These are phyloP conservation scores for Silurus glanis DNA, from an alignment of 2,113 vertebrate species.

Conservation along the genomic window DNA sequence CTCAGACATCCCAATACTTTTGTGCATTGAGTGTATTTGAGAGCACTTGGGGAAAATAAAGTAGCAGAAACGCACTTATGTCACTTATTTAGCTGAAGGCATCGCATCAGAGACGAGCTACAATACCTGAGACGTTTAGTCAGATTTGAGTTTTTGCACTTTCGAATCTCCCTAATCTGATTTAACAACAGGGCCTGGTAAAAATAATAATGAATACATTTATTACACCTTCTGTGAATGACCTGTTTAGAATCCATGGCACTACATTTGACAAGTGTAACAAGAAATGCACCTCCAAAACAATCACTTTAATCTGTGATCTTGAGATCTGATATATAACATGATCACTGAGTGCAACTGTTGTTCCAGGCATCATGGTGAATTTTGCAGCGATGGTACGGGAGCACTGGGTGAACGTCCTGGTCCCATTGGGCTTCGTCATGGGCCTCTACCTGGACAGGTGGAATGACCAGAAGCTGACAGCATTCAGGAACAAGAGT, in stretches of 20 bases:
- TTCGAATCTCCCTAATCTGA: too few relatives aligned
- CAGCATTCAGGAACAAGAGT: conserved; percentile 90
- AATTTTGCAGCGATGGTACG: conserved; percentile 74
- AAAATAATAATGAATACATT: too few relatives aligned
- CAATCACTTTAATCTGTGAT: too few relatives aligned
- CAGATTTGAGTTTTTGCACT: too few relatives aligned
- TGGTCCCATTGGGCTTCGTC: conserved; percentile 86
- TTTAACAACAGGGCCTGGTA: too few relatives aligned
- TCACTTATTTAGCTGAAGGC: neutral
- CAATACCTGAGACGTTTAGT: neutral
- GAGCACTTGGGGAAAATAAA: neutral
- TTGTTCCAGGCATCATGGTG: conserved; percentile 72
- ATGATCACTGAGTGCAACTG: conserved; percentile 13
- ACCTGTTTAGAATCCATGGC: neutral
- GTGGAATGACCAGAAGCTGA: conserved; percentile 77
- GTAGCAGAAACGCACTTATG: neutral
- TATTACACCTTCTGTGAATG: too few relatives aligned
- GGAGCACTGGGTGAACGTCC: conserved; percentile 78
- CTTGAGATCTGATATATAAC: neutral
- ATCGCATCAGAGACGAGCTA: neutral
- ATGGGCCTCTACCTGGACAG: conserved; percentile 85
- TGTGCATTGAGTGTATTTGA: too few relatives aligned
- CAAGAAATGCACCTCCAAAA: too few relatives aligned
- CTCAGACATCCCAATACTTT: too few relatives aligned
- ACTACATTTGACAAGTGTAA: neutral